Percentiles rank a stretch among this genome's conserved stretches.
These are phyloP conservation scores for Drosophila pachea DNA, from an alignment of 1,140 invertebrate genomes.

Conservation along the genomic window DNA sequence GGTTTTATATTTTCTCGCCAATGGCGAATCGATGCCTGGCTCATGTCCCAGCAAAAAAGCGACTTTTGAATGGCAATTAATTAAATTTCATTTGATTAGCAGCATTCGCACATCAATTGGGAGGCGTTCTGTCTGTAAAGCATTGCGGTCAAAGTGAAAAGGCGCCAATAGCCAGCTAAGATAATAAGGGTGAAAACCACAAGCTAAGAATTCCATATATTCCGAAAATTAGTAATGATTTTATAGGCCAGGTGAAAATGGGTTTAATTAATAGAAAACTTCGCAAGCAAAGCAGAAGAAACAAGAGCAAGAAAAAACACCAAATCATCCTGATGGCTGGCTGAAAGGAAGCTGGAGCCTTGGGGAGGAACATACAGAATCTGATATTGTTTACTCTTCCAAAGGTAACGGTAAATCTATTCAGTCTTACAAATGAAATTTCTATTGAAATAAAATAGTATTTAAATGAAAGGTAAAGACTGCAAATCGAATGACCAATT, in stretches of 20 bases:
- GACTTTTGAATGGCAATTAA: conserved; percentile 20
- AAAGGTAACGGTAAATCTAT: too few species aligned
- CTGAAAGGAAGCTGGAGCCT: neutral
- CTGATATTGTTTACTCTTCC: neutral
- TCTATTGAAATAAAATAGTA: too few species aligned
- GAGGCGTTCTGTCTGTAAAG: too few species aligned
- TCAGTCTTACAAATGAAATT: neutral
- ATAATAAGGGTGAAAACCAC: neutral
- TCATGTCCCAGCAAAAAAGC: neutral
- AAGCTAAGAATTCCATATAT: neutral
- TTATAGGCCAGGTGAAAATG: conserved; percentile 15
- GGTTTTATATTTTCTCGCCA: neutral
- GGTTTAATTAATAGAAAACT: conserved; percentile 39
- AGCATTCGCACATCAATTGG: conserved; percentile 27
- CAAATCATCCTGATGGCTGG: conserved; percentile 1
- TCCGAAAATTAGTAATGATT: neutral
- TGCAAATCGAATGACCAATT: neutral
- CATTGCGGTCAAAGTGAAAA: conserved; percentile 6
- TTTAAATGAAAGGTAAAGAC: neutral
- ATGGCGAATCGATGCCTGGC: too few species aligned
- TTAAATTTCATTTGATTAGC: conserved; percentile 15
- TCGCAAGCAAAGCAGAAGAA: conserved; percentile 3
- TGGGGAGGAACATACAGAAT: neutral
- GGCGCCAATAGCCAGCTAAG: neutral
- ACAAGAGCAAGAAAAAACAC: conserved; percentile 3